phyloP scores from a whole-genome alignment of 2,888 invertebrate species.

The Diachrysia chrysitis region DNA sequence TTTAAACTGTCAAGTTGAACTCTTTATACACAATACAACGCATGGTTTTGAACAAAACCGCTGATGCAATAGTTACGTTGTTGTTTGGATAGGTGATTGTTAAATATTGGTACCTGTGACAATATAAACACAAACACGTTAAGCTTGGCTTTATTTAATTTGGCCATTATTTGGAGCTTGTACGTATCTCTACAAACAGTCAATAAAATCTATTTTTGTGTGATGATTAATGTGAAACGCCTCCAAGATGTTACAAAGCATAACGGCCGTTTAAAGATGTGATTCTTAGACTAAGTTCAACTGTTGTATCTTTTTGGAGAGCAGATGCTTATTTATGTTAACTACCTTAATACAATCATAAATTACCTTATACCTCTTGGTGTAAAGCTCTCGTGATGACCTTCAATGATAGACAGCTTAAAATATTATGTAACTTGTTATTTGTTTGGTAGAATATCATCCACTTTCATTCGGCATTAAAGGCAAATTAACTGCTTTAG shows the following conservation, averaged over 20 bases:
- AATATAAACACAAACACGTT: constrained; percentile 16
- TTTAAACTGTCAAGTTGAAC: constrained; percentile 37
- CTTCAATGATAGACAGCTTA: not conserved
- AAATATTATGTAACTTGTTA: not conserved
- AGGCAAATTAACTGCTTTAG: not conserved
- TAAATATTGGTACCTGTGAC: constrained; percentile 39
- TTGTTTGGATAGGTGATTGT: constrained; percentile 24
- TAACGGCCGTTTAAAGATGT: not conserved
- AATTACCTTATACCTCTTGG: not conserved
- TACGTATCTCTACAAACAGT: not conserved
- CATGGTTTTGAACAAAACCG: constrained; percentile 22
- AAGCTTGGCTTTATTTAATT: constrained; percentile 13
- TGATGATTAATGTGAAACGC: not conserved
- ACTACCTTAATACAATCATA: not conserved
- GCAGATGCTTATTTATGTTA: not conserved
- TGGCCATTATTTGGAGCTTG: not conserved
- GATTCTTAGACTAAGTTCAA: not conserved
- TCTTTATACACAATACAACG: constrained; percentile 27
- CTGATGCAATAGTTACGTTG: constrained; percentile 37
- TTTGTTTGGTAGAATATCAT: not conserved
- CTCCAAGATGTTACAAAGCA: not conserved
- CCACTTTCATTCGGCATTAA: not conserved
- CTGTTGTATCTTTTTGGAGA: not conserved
- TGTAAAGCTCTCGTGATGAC: not conserved
- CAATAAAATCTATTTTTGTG: not conserved